A percentile compares a stretch with the other conserved stretches of the same genome.
phyloP scores from a whole-genome alignment of 2,797 vertebrate species.

The Coregonus suidteri region DNA sequence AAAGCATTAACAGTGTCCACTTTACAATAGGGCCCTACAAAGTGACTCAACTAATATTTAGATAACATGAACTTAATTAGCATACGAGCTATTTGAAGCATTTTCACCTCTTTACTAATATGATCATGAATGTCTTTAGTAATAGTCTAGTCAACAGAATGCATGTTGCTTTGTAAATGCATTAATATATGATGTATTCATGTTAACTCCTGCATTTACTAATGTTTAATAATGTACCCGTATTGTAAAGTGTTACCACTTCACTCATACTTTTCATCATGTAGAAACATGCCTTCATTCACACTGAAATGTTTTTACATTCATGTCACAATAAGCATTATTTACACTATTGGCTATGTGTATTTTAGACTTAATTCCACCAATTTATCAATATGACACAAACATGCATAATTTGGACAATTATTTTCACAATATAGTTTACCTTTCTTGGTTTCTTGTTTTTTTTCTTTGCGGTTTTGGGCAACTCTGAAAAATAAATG shows the following conservation, averaged over 20 bases:
- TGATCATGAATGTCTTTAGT: no score
- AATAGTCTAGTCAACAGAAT: background rate
- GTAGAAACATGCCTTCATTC: background rate
- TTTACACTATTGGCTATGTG: background rate
- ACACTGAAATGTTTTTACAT: background rate
- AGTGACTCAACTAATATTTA: background rate
- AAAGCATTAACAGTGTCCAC: background rate
- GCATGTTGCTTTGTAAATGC: background rate
- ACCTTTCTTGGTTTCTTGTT: conserved; percentile 80
- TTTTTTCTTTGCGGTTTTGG: conserved; percentile 78
- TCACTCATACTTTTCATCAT: background rate
- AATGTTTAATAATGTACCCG: background rate
- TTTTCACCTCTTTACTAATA: background rate
- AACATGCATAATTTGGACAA: background rate
- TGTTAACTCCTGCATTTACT: background rate
- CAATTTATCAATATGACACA: background rate
- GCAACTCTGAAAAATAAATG: conserved; percentile 77
- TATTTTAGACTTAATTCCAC: background rate
- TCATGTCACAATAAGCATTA: background rate
- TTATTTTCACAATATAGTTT: conserved; percentile 36
- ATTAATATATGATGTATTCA: background rate
- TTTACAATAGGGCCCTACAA: background rate
- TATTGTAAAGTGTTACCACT: background rate
- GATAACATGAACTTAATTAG: no score
- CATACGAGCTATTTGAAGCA: no score